Evolutionary conservation across 1,140 invertebrate species (phyloP).

Genomic region (Mercenaria mercenaria): DNA sequence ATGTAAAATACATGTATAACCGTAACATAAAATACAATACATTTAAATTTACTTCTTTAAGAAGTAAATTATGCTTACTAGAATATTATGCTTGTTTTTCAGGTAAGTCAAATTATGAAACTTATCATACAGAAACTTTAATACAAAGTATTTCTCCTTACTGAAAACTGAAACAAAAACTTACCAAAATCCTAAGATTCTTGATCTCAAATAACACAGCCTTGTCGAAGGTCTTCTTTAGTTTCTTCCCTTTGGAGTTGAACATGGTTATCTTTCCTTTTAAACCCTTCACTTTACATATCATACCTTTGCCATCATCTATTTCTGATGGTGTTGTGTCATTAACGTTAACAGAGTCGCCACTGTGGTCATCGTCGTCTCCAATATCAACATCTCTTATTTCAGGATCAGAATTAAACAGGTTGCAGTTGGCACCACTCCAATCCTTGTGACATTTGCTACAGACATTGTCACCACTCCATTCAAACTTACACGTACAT

Average conservation of each 20-base stretch:
- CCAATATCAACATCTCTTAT: slow-evolving; percentile 1
- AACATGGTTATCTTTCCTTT: slow-evolving; percentile 48
- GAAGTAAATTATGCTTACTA: too few species aligned
- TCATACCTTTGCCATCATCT: not conserved
- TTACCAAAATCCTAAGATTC: slow-evolving; percentile 53
- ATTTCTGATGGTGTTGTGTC: not conserved
- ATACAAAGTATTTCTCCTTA: too few species aligned
- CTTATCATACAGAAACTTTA: too few species aligned
- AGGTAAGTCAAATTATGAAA: too few species aligned
- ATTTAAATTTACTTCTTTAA: too few species aligned
- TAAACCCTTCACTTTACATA: slow-evolving; percentile 14
- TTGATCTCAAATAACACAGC: slow-evolving; percentile 43
- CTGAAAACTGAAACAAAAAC: not conserved
- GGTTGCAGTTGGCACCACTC: slow-evolving; percentile 42
- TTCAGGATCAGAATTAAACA: slow-evolving; percentile 28
- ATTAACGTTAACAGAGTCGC: not conserved
- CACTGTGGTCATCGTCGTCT: slow-evolving; percentile 1
- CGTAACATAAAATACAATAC: too few species aligned
- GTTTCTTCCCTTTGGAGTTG: slow-evolving; percentile 5
- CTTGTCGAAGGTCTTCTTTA: not conserved
- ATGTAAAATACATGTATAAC: too few species aligned
- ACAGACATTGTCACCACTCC: slow-evolving; percentile 55
- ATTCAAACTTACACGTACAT: slow-evolving; percentile 46
- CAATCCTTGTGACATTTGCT: slow-evolving; percentile 26
- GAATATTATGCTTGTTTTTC: too few species aligned